A percentile compares a stretch with the other conserved stretches of the same genome.
Evolutionary conservation across 2,797 vertebrate species (phyloP).

Genomic region (Distichodus sexfasciatus): DNA sequence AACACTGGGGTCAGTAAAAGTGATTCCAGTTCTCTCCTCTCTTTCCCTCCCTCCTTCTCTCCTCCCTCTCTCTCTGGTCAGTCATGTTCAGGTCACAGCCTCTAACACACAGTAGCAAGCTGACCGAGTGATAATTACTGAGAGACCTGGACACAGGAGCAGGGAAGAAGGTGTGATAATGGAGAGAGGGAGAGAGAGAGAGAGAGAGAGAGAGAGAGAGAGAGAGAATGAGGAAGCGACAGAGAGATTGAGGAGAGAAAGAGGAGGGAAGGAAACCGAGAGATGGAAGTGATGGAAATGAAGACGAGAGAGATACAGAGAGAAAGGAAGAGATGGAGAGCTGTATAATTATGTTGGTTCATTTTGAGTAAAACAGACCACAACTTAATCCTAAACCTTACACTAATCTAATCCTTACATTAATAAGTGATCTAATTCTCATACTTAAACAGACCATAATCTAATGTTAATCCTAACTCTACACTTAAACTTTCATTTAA

Average conservation of each 20-base stretch:
- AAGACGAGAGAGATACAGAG: constrained; percentile 4
- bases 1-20: too few species aligned
- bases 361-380: background rate
- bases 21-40: too few species aligned
- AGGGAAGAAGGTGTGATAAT: constrained; percentile 10
- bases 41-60: too few species aligned
- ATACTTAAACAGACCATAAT: too few species aligned
- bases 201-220: constrained; percentile 4
- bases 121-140: constrained; percentile 42
- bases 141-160: constrained; percentile 29
- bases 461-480: too few species aligned
- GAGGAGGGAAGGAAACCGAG: constrained; percentile 26
- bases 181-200: background rate
- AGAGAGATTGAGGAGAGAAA: constrained; percentile 39
- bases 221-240: constrained; percentile 12
- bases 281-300: background rate
- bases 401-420: too few species aligned
- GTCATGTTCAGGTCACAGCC: too few species aligned
- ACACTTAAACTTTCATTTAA: too few species aligned
- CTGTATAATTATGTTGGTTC: background rate
- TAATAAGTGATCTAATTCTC: too few species aligned
- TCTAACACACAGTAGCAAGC: background rate
- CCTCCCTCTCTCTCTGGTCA: too few species aligned
- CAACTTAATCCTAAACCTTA: too few species aligned
- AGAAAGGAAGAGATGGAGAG: background rate